These are phyloP conservation scores for Rhadina sibilatrix DNA, from an alignment of 2,113 vertebrate species.

Conservation along the genomic window DNA sequence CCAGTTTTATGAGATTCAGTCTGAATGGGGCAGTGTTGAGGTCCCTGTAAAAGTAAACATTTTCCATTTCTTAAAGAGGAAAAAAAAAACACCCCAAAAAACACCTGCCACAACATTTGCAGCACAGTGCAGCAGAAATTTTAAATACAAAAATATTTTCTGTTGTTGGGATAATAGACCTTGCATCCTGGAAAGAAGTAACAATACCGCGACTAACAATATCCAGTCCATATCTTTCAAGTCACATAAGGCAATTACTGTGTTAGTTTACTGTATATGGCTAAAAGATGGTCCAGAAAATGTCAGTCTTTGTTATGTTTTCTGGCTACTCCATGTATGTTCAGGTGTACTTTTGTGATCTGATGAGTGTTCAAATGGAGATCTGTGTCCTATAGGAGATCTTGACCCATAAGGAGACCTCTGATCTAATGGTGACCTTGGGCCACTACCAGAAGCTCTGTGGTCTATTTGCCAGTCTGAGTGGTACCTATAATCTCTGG, in stretches of 20 bases:
- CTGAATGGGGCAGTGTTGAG: conserved; percentile 87
- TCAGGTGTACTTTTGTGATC: conserved; percentile 97
- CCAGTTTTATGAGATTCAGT: conserved; percentile 86
- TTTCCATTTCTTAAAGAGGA: conserved; percentile 75
- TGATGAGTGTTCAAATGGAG: conserved; percentile 91
- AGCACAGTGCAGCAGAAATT: conserved; percentile 87
- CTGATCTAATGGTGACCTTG: conserved; percentile 89
- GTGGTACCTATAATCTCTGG: conserved; percentile 90
- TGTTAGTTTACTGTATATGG: conserved; percentile 89
- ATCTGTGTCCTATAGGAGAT: conserved; percentile 86
- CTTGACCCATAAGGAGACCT: conserved; percentile 90
- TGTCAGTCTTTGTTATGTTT: conserved; percentile 88
- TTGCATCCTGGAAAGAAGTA: conserved; percentile 84
- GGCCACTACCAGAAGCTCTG: conserved; percentile 85
- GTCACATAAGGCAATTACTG: conserved; percentile 97
- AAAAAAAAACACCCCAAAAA: background rate
- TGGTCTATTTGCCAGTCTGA: conserved; percentile 95
- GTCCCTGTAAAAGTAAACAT: conserved; percentile 87
- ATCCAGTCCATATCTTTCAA: conserved; percentile 85
- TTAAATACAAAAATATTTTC: conserved; percentile 99
- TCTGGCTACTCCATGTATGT: conserved; percentile 92
- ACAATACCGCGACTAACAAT: conserved; percentile 81
- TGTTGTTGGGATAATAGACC: conserved; percentile 81
- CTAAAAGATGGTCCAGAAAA: conserved; percentile 78
- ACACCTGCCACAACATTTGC: conserved; percentile 72